Evolutionary conservation across 2,113 vertebrate genomes (phyloP), one percentile per base, ranked within the genome.

Genomic region (Lycocorax pyrrhopterus): DNA sequence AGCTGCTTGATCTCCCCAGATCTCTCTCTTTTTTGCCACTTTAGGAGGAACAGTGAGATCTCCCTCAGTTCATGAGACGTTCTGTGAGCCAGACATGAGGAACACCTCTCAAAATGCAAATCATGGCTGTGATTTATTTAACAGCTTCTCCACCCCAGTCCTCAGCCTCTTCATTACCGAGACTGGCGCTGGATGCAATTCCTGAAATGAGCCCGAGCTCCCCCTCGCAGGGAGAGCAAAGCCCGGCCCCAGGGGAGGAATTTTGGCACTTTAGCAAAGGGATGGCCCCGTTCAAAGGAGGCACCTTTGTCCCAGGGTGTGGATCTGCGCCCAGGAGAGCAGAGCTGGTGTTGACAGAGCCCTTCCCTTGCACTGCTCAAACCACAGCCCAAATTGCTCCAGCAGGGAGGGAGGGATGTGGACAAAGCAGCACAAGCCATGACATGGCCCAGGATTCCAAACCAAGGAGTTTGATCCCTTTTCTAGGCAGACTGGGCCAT

Each of bases 21-120:
- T 64, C 53, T 77, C 26, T 16, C 26, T 59, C 72, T 59, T 51
- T 59, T 51, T n/a, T 55, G 30, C 44, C 4, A 0, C n/a, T 94
- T 87, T 63, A 71, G 59, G 43, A 88, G 47, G 39, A 88, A 44
- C 63, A 71, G 37, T 29, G 82, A 62, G 64, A 39, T 69, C 62
- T 81, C 55, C 16, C 43, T 58, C 49, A 16, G 30, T 35, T 84
- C 37, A 9, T 33, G 83, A 84, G 74, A 18, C 53, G 5, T 49
- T 51, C 87, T 29, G 84, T 0, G 6, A 94, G 72, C 51, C 32
- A 91, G 89, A 66, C 46, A 1, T 19, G 68, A 91, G 75, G 74
- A 88, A 8, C 46, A 35, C 27, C 63, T 55, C 69, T 93, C 94
- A 86, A 88, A 93, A 90, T 86, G 63, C 93, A 93, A 74, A 93